Conservation (phyloP, 2,113 vertebrate species). For the Deroptyus accipitrinus region DNA sequence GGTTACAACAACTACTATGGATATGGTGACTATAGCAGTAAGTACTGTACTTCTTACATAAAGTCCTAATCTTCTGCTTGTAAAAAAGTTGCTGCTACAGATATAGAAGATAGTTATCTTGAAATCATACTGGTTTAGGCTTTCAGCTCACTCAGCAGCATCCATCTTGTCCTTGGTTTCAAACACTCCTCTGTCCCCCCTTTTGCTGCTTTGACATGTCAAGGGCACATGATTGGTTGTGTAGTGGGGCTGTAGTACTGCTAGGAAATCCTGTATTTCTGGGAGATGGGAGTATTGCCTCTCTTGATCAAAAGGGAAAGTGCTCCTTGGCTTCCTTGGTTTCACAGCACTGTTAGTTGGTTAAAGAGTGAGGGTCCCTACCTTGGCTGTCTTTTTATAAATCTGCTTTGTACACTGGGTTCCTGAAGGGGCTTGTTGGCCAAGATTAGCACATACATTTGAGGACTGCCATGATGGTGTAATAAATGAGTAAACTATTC, state of each 20-base stretch:
- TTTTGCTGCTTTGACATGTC: not conserved
- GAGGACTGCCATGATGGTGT: accelerated
- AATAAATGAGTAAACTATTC: not conserved
- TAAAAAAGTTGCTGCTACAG: constrained; percentile 16
- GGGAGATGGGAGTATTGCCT: not conserved
- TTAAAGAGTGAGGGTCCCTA: not conserved
- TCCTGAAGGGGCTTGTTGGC: not conserved
- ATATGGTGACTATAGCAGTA: constrained; percentile 98
- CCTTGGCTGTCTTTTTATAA: not conserved
- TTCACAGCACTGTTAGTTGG: not conserved
- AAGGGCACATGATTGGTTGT: accelerated
- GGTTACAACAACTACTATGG: constrained; percentile 99
- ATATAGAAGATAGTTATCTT: not conserved
- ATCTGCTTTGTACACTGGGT: not conserved
- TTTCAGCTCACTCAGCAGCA: not conserved
- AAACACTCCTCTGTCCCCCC: not conserved
- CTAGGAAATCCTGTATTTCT: not conserved
- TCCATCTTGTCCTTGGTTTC: not conserved
- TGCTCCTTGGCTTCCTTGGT: not conserved
- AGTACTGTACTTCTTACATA: constrained; percentile 72
- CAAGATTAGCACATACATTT: not conserved
- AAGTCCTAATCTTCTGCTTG: constrained; percentile 49
- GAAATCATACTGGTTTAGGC: not conserved
- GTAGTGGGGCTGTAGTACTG: not conserved
- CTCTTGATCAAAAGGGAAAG: not conserved